These are phyloP conservation scores for Phataginus tricuspis DNA, from an alignment of 2,797 vertebrate genomes.

Conservation along the genomic window DNA sequence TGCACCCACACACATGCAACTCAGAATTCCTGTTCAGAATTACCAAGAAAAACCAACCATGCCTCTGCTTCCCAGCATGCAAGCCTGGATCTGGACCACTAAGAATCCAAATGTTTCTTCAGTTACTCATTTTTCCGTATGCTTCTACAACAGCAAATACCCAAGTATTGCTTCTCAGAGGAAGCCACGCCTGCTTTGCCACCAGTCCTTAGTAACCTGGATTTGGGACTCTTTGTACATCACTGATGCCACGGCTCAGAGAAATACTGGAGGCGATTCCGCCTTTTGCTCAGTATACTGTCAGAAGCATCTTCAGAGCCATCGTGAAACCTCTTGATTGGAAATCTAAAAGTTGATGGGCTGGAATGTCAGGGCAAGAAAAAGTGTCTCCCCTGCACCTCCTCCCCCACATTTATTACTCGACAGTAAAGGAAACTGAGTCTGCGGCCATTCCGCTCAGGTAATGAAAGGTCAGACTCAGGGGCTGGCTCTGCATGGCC, in stretches of 20 bases:
- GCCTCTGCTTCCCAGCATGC: neutral
- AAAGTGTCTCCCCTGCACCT: neutral
- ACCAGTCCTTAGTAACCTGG: neutral
- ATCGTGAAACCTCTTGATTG: neutral
- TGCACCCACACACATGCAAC: neutral
- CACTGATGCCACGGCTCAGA: neutral
- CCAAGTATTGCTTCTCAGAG: neutral
- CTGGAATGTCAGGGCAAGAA: neutral
- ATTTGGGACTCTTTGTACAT: neutral
- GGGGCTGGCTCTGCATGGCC: neutral
- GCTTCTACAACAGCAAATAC: neutral
- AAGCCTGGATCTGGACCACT: neutral
- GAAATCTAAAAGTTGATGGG: neutral
- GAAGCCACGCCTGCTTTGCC: neutral
- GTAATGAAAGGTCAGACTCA: neutral
- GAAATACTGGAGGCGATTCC: neutral
- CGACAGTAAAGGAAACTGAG: neutral
- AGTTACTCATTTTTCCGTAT: neutral
- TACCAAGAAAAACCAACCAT: neutral
- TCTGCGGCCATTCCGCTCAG: neutral
- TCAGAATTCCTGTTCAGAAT: neutral
- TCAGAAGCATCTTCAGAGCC: neutral
- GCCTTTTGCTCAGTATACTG: neutral
- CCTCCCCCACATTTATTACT: rapidly evolving
- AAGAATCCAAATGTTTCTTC: neutral